Evolutionary conservation across 2,888 invertebrate species (phyloP), one percentile per base, ranked within the genome.

Genomic region (Fissipunctia ypsillon): DNA sequence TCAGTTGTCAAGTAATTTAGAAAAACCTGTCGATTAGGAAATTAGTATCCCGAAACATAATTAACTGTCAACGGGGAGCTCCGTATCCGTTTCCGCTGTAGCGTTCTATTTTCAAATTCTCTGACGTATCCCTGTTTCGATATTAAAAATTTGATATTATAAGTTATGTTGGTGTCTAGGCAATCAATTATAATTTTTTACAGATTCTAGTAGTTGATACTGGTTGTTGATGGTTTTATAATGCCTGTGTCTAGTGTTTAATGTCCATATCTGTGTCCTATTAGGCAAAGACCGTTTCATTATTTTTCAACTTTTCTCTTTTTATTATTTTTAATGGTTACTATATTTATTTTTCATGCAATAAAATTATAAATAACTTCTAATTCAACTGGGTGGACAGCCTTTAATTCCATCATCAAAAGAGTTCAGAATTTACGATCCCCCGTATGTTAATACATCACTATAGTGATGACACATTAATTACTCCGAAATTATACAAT

Each of bases 71-170:
- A 93, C 96, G 90, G 91, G 90, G 92, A 91, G 91, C 89, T 90
- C 89, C 92, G 91, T 95, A 94, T 96, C 96, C 96, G 95, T 90
- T 96, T 96, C 95, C 96, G 93, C 91, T 90, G 91, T 86, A 89
- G 88, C 87, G 93, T 94, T 95, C 95, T 96, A 96, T 96, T 96
- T 95, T 92, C 91, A 93, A 95, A 94, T 94, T 93, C 90, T 93
- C 92, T 80, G 68, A 63, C 66, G 73, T 76, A 74, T 84, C 70
- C 41, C 79, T 76, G 76, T 73, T 69, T 61, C 28, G 63, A 76
- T 72, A 69, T 66, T 73, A 82, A 86, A 82, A 77, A 77, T 70
- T n/a, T 38, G 54, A 28, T 68, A 76, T 60, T 73, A 69, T 73
- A 38, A 61, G 61, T 76, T 80, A 72, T 74, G 38, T 60, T 3